Base-by-base conservation (phyloP, 35 echinoderm and acorn worm species). In the Amphiura filiformis region DNA sequence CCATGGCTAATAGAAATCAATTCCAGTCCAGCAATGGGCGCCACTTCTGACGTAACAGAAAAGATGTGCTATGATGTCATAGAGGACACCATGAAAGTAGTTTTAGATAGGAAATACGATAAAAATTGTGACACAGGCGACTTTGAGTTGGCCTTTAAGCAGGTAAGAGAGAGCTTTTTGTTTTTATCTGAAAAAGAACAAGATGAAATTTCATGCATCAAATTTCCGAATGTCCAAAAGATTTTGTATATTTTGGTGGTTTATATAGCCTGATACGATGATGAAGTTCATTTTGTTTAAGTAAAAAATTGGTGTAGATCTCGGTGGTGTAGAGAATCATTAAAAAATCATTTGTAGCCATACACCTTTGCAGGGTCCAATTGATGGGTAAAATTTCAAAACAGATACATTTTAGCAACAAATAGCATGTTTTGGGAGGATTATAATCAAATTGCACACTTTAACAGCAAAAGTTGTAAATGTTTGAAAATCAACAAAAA, bases 1-100 rank as follows among this genome's bases (percentile, higher is more conserved):
- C 95, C 95, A 0, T 97, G 95, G 95, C 32, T 97, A 36, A 86
- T 97, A 31, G 95, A 97, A 65, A 97, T 97, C 83, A 97, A 97
- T 82, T 93, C 91, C 35, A 94, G 92, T 36, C 95, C 95, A 57
- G 95, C 95, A 30, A 97, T 97, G 95, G 92, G 91, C 13, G 95
- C 95, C 17, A 94, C 91, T 3, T 82, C 95, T 0, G 81, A 91
- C 33, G 86, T 97, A 49, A 97, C 95, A 3, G 95, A 97, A 56
- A 79, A 93, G 32, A 84, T 97, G 82, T 97, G 95, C 76, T 86
- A 85, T 44, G 87, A 91, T 61, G 95, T 97, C 12, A 97, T 97
- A 28, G 92, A 97, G 49, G 95, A 97, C 83, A 97, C 95, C 38
- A 88, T 97, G 81, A 88, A 93, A 52, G 89, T 93, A 23, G 95